Conservation (phyloP, 2,113 vertebrate species). For the Diglossa brunneiventris region DNA sequence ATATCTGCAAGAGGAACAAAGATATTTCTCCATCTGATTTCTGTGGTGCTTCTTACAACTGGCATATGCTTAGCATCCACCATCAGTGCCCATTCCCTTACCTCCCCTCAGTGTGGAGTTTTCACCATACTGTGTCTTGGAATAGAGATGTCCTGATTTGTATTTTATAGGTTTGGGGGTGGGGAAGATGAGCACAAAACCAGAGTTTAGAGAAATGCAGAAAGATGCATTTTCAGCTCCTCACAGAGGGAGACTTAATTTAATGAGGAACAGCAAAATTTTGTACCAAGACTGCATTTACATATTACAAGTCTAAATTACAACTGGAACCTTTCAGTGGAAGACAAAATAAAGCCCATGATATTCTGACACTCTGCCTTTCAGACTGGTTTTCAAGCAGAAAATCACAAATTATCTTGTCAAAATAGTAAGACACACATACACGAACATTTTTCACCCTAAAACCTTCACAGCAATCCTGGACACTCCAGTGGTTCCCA, state of each 20-base stretch:
- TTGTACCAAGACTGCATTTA: background rate
- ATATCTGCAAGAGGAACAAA: background rate
- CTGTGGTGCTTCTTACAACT: background rate
- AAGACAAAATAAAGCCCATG: background rate
- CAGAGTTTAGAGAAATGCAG: background rate
- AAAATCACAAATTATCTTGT: background rate
- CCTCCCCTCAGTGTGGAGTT: background rate
- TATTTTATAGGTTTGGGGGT: background rate
- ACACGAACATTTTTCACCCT: background rate
- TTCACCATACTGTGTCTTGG: background rate
- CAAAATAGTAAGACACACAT: background rate
- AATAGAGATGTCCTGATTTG: background rate
- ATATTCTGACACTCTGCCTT: background rate
- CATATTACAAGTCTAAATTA: background rate
- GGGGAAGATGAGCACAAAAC: background rate
- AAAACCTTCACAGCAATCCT: background rate
- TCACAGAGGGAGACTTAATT: background rate
- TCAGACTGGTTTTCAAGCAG: background rate
- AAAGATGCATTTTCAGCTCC: background rate
- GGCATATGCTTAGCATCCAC: background rate
- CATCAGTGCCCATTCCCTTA: fast-evolving
- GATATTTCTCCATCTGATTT: background rate
- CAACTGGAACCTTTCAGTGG: background rate
- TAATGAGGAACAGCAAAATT: background rate
- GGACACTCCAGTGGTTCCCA: background rate